Evolutionary conservation across 2,113 vertebrate genomes (phyloP), one percentile per base, ranked within the genome.

Genomic region (Chlamydotis undulata): DNA sequence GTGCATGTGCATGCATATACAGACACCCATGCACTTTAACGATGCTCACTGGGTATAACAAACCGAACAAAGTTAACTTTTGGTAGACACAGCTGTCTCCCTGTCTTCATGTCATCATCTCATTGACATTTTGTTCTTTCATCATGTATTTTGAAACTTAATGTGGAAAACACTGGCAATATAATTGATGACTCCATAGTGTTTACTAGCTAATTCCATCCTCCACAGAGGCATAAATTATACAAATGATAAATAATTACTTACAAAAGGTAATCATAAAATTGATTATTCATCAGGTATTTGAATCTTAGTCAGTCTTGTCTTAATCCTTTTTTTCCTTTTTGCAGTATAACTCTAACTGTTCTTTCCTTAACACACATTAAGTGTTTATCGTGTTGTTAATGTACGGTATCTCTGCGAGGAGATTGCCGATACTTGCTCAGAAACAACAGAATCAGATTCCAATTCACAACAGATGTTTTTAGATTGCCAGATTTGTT

Each of bases 141-240:
- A 71, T 75, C 52, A 10, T 50, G 35, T 53, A 53, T 95, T 97
- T 93, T 87, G 73, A 91, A 93, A 93, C 49, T 41, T 56, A 60
- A 80, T 41, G 19, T 79, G 33, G 52, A 79, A 96, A 96, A 86
- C 67, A 76, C 25, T 70, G 35, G 37, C 55, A 69, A 47, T 77
- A 18, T 59, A 89, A 86, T 12, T 94, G 78, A 89, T 93, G 59
- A 73, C 39, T 83, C 61, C 0, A 0, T 71, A 68, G 25, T 75
- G 90, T 91, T 94, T 95, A 43, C 45, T 87, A 95, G 57, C 37
- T 94, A 83, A 95, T 93, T 55, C 63, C 45, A 53, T 55, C 50
- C 67, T 93, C 60, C 68, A 80, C 67, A 69, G 83, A 94, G 56
- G 63, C 57, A 67, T 86, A 91, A 75, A 70, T 91, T 73, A 89